Base-by-base conservation (phyloP, 2,113 vertebrate species). In the Agelaius tricolor region DNA sequence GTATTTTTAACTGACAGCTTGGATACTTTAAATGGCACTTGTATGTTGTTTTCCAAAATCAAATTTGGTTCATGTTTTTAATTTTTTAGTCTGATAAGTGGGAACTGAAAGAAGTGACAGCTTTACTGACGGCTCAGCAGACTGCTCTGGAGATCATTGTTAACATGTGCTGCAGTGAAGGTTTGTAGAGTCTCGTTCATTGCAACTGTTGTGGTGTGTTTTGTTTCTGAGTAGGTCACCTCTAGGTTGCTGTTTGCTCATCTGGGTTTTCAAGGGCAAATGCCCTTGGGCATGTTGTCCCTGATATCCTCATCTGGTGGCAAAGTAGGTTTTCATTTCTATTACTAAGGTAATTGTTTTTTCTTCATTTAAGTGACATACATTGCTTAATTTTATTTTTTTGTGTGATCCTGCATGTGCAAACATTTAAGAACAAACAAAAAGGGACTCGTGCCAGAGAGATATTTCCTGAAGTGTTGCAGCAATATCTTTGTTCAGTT, bases 121-220 rank as follows among this genome's bases (percentile, higher is more conserved):
- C 98, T n/a, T 97, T 99, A 97, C 98, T 99, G 95, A 98, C 98
- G 49, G 99, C 99, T 73, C 99, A 99, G 97, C 99, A 99, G 97
- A 99, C 99, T 11, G 99, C 99, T 37, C 97, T 99, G 96, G 99
- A 99, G 96, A 98, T 99, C 92, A 98, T 99, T 55, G 99, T 99
- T 96, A 99, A 99, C 97, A 98, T 99, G 99, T 99, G 99, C 98
- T 99, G 98, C 96, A 99, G 94, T 26, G 99, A 99, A 93, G 99
- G 99, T 99, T 95, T 86, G 97, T 96, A 68, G n/a, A 89, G 39
- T 68, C 31, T 89, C 13, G 31, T 39, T 39, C 82, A 31, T 55
- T 59, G 41, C 85, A 89, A 58, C 27, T 67, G n/a, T 37, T 41
- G 22, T 4, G 19, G 15, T 82, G 30, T 41, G 10, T 87, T 94